Conservation (phyloP, 2,888 invertebrate genomes). For the Drosophila hamatofila region DNA sequence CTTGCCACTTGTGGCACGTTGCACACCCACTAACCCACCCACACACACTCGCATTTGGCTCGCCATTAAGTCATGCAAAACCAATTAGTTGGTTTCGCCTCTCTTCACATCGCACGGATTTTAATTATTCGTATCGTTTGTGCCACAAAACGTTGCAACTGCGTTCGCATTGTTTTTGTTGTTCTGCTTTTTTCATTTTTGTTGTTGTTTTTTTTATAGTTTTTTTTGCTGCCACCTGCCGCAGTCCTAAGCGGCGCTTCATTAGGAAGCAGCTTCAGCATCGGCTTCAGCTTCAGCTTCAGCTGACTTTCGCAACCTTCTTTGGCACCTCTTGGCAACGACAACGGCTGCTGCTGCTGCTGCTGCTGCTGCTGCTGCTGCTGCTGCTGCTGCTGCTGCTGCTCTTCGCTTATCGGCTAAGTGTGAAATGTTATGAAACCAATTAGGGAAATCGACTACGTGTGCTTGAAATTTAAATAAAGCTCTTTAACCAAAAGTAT, state of each 20-base stretch:
- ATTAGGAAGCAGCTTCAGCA: conserved; percentile 28
- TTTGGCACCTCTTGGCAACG: conserved; percentile 46
- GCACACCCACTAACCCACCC: conserved; percentile 2
- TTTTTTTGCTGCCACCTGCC: background rate
- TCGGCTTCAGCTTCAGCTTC: conserved; percentile 26
- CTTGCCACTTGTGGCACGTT: conserved; percentile 59
- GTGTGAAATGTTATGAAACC: conserved; percentile 21
- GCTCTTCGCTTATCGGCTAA: conserved; percentile 21
- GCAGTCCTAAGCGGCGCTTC: conserved; percentile 33
- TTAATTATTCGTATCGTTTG: conserved; percentile 59
- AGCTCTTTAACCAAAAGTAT: too few species aligned
- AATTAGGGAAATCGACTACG: background rate
- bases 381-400: too few species aligned
- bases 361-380: too few species aligned
- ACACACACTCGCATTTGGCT: background rate
- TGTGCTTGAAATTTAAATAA: conserved; percentile 1
- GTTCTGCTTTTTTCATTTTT: too few species aligned
- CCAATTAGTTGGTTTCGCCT: conserved; percentile 79
- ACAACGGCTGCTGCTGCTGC: conserved; percentile 3
- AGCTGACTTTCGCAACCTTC: conserved; percentile 52
- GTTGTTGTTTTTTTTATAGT: background rate
- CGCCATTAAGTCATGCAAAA: conserved; percentile 75
- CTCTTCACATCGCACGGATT: conserved; percentile 61
- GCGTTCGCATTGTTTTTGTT: conserved; percentile 28
- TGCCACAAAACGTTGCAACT: conserved; percentile 52